A percentile compares a stretch with the other conserved stretches of the same genome.
Conservation (phyloP, 2,888 invertebrate species). For the Pycnomerus fuliginosus region DNA sequence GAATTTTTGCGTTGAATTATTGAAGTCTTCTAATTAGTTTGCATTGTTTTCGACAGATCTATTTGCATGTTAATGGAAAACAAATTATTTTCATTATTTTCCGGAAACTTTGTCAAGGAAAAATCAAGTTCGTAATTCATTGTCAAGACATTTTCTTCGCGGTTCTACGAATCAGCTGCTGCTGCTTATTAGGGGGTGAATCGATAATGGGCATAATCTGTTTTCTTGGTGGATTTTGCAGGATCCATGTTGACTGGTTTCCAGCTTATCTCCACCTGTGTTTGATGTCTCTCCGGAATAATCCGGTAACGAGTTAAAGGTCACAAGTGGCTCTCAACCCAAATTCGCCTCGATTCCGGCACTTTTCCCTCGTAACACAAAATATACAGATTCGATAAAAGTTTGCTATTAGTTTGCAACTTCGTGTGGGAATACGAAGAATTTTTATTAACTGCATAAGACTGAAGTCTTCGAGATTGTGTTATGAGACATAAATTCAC, state of each 20-base stretch:
- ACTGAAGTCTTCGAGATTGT: too few relatives aligned
- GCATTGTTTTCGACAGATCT: conserved; percentile 13
- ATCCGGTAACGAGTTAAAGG: conserved; percentile 24
- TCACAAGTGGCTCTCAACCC: conserved; percentile 7
- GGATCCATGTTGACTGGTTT: conserved; percentile 12
- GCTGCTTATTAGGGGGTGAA: too few relatives aligned
- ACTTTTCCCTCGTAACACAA: too few relatives aligned
- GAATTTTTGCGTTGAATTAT: conserved; percentile 8
- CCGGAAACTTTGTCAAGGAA: too few relatives aligned
- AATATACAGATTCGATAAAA: too few relatives aligned
- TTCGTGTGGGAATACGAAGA: too few relatives aligned
- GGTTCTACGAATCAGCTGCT: too few relatives aligned
- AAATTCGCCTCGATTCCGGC: too few relatives aligned
- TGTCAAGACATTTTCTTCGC: too few relatives aligned
- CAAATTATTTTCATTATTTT: conserved; percentile 13
- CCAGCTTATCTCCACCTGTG: conserved; percentile 27
- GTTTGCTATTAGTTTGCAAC: too few relatives aligned
- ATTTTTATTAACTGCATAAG: too few relatives aligned
- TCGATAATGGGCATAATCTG: conserved; percentile 27
- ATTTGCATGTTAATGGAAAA: conserved; percentile 25
- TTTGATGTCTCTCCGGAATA: conserved; percentile 25
- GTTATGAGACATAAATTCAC: conserved; percentile 17
- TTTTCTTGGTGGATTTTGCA: conserved; percentile 15
- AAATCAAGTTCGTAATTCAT: too few relatives aligned
- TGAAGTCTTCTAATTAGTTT: conserved; percentile 18